Base-by-base conservation (phyloP, 2,888 invertebrate species). In the Caenorhabditis sp. region DNA sequence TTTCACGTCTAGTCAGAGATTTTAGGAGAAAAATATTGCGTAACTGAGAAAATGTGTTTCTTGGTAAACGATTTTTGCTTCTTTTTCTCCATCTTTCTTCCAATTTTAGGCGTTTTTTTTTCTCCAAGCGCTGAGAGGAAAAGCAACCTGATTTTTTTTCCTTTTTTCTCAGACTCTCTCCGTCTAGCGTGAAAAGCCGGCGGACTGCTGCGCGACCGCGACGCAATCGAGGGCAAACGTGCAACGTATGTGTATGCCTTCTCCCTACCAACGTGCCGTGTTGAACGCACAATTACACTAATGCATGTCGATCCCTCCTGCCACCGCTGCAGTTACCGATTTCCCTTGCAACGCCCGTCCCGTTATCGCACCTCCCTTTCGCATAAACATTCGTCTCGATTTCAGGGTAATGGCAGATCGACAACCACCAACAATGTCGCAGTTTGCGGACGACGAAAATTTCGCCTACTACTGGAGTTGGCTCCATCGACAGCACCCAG, bases 201-300 rank as follows among this genome's bases (percentile, higher is more conserved):
- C 2, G 15, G 20, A 1, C n/a, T 41, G 53, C 53, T 15, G 32
- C 63, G 66, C 66, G 66, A 37, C 56, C 39, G 65, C 65, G 13
- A 4, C 55, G 65, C 65, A 13, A 22, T 32, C 17, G 1, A 30
- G 11, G 11, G 13, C 46, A 20, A 27, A 39, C 20, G 52, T 58
- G 56, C 58, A 43, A 50, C 41, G 43, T 63, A 55, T 63, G 32
- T 55, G 15, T 53, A 35, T 35, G 55, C 30, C 56, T 20, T 56
- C 39, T 4, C 43, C 20, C 39, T n/a, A 50, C 11, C 15, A 30
- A 53, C 52, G 15, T n/a, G 26, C 41, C 32, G 7, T 17, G 45
- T 26, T 59, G 59, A 70, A 70, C 70, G 70, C 70, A 59, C 70
- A 70, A 70, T 70, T 70, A 70, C 70, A 70, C 70, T 70, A 70